Evolutionary conservation across 2,113 vertebrate species (phyloP).

Genomic region (Pristiophorus japonicus): DNA sequence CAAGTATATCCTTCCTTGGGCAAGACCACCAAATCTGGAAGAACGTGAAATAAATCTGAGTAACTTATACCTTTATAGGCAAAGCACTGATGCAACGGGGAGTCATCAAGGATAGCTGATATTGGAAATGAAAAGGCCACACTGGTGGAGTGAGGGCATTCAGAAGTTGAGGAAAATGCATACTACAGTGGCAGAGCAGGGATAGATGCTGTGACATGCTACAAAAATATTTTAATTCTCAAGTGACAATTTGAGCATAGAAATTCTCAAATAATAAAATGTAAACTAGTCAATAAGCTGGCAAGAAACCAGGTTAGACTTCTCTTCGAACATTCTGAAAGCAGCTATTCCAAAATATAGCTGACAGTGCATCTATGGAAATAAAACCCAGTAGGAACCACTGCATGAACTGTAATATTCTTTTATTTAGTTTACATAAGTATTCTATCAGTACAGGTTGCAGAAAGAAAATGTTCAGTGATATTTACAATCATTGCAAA

Average conservation of each 20-base stretch:
- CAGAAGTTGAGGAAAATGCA: background rate
- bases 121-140: background rate
- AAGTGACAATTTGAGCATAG: background rate
- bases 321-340: background rate
- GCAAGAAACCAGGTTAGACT: background rate
- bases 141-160: background rate
- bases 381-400: constrained; percentile 38
- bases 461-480: constrained; percentile 84
- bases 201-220: too few relatives aligned
- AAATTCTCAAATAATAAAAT: constrained; percentile 2
- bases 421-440: constrained; percentile 94
- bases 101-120: background rate
- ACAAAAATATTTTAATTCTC: too few relatives aligned
- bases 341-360: background rate
- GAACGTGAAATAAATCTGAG: background rate
- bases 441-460: constrained; percentile 84
- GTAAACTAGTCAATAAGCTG: background rate
- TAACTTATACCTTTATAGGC: background rate
- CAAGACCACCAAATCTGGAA: background rate
- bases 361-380: background rate
- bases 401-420: constrained; percentile 71
- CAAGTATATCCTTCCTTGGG: too few relatives aligned
- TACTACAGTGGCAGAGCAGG: too few relatives aligned
- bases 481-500: constrained; percentile 97
- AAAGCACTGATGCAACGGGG: background rate